Percentiles rank a stretch among this genome's conserved stretches.
phyloP scores from a whole-genome alignment of 1,140 invertebrate species.

The Danaus melanippus region DNA sequence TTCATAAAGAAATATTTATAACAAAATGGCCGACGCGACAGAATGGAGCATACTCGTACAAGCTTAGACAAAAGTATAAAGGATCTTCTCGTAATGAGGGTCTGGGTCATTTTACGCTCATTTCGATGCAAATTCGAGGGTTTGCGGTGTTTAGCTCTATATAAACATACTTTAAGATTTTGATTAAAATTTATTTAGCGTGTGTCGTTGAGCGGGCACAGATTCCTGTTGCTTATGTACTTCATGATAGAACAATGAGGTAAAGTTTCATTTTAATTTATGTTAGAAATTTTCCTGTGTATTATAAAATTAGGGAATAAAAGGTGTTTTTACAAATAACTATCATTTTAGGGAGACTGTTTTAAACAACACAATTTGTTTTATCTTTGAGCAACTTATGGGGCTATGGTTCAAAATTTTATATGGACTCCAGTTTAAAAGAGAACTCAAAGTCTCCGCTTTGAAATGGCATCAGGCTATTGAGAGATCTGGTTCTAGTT shows the following conservation, averaged over 20 bases:
- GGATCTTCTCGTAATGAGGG: slow-evolving; percentile 47
- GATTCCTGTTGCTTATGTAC: background rate
- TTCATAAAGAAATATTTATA: slow-evolving; percentile 22
- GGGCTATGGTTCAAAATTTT: too few species aligned
- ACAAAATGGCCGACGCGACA: slow-evolving; percentile 38
- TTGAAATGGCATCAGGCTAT: too few species aligned
- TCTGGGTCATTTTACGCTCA: slow-evolving; percentile 54
- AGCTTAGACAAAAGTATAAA: slow-evolving; percentile 55
- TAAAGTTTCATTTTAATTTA: background rate
- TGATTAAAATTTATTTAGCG: slow-evolving; percentile 58
- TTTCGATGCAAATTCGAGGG: slow-evolving; percentile 62
- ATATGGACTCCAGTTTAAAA: too few species aligned
- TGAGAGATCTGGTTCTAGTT: too few species aligned
- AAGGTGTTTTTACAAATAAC: too few species aligned
- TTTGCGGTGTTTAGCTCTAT: slow-evolving; percentile 55
- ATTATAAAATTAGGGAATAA: too few species aligned
- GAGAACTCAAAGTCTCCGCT: too few species aligned
- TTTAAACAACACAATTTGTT: too few species aligned
- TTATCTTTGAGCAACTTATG: too few species aligned
- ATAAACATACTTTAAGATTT: slow-evolving; percentile 54
- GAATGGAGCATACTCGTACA: slow-evolving; percentile 30
- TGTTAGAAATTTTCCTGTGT: too few species aligned
- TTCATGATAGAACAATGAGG: background rate
- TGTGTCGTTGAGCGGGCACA: slow-evolving; percentile 5
- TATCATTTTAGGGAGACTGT: too few species aligned